A percentile compares a stretch with the other conserved stretches of the same genome.
Conservation (phyloP, 2,113 vertebrate species). For the Neotoma lepida region DNA sequence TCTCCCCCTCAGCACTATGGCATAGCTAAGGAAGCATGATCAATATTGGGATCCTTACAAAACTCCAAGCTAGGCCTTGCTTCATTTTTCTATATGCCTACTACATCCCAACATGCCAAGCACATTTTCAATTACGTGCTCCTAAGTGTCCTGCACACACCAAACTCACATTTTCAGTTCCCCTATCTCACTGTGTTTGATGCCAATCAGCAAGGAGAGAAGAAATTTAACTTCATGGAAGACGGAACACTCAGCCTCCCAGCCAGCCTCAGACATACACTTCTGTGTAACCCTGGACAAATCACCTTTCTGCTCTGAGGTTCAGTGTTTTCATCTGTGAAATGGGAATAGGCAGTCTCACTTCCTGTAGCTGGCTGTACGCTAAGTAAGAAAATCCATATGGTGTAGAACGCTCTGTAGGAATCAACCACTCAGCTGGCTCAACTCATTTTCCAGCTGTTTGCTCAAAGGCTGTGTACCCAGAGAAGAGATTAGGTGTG, state of each 20-base stretch:
- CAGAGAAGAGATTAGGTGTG: neutral
- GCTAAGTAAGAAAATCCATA: neutral
- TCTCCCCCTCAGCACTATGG: neutral
- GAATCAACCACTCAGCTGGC: neutral
- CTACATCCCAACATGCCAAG: neutral
- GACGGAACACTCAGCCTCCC: neutral
- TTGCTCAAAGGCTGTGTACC: neutral
- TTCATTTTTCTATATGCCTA: neutral
- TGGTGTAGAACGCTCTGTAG: rapidly evolving
- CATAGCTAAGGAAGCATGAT: neutral
- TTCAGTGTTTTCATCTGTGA: neutral
- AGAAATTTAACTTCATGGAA: neutral
- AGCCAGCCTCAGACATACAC: neutral
- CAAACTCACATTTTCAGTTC: neutral
- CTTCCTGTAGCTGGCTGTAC: neutral
- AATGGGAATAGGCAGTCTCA: neutral
- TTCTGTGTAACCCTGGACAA: neutral
- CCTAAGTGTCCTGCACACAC: neutral
- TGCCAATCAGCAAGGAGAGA: neutral
- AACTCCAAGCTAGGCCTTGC: neutral
- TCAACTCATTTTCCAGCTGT: neutral
- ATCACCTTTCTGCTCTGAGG: neutral
- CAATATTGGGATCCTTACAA: neutral
- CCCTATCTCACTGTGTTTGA: neutral
- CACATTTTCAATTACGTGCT: neutral